phyloP scores from a whole-genome alignment of 2,797 vertebrate genomes.

The Buphagus erythrorhynchus region DNA sequence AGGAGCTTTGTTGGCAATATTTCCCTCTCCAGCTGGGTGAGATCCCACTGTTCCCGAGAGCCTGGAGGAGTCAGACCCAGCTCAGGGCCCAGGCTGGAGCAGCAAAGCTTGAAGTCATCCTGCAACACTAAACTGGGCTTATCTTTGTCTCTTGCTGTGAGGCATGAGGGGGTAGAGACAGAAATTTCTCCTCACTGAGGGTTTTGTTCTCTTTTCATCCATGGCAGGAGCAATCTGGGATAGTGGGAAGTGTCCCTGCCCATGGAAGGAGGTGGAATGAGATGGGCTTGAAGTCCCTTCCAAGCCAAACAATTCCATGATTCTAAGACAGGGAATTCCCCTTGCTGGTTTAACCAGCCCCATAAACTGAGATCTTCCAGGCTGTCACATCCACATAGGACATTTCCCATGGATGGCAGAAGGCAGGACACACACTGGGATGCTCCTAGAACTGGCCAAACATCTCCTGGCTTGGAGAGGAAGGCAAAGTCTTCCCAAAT shows the following conservation, averaged over 20 bases:
- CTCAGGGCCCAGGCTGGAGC: neutral
- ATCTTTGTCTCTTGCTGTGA: neutral
- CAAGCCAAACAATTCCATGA: neutral
- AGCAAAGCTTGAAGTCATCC: neutral
- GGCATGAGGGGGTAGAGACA: accelerated
- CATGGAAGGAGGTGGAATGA: neutral
- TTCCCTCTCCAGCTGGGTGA: neutral
- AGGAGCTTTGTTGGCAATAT: slow-evolving; percentile 11
- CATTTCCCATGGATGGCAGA: neutral
- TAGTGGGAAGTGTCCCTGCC: neutral
- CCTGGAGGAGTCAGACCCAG: neutral
- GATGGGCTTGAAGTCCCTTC: neutral
- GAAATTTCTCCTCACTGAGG: neutral
- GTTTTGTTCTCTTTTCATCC: neutral
- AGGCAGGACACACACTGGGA: neutral
- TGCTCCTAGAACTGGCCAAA: accelerated
- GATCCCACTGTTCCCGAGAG: neutral
- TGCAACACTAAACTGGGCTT: accelerated
- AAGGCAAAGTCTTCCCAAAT: neutral
- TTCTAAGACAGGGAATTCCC: neutral
- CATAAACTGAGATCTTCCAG: neutral
- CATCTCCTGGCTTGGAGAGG: neutral
- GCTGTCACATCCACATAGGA: neutral
- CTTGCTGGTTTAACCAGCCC: neutral
- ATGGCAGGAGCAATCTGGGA: neutral